Conservation (phyloP, 64 coral and sea anemone genomes). For the Pachyseris speciosa region DNA sequence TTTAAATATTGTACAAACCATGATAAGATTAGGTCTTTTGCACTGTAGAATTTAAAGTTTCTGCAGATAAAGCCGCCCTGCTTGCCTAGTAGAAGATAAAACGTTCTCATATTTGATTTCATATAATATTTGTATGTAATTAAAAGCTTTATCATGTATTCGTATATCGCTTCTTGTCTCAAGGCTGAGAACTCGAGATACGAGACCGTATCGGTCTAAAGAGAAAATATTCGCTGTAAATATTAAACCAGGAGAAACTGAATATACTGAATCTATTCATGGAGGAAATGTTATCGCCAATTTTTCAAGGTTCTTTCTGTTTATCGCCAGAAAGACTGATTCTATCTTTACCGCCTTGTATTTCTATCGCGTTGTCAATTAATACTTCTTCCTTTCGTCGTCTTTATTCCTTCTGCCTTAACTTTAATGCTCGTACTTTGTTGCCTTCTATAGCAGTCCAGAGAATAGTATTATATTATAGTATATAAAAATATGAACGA, state of each 20-base stretch:
- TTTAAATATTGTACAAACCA: conserved; percentile 74
- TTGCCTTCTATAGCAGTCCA: background rate
- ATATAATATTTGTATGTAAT: conserved; percentile 82
- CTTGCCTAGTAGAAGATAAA: conserved; percentile 63
- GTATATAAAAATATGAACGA: conserved; percentile 34
- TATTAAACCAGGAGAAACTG: conserved; percentile 34
- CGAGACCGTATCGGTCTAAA: conserved; percentile 63
- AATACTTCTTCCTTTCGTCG: background rate
- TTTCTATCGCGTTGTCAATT: conserved; percentile 1
- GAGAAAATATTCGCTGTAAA: conserved; percentile 52
- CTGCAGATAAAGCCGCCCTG: conserved; percentile 73
- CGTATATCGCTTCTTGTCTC: conserved; percentile 77
- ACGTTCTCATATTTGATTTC: conserved; percentile 82
- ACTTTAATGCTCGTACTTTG: background rate
- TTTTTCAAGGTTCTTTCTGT: conserved; percentile 4
- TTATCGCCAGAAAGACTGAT: background rate
- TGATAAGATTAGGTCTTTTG: conserved; percentile 63
- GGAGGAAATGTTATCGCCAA: conserved; percentile 23
- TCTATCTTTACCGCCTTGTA: background rate
- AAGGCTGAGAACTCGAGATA: conserved; percentile 50
- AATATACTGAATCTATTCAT: conserved; percentile 50
- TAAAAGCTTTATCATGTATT: conserved; percentile 78
- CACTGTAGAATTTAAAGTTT: conserved; percentile 60
- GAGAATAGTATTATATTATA: conserved; percentile 10
- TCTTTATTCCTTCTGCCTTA: background rate